phyloP scores from a whole-genome alignment of 2,888 invertebrate species.

The Orchesella flavescens region DNA sequence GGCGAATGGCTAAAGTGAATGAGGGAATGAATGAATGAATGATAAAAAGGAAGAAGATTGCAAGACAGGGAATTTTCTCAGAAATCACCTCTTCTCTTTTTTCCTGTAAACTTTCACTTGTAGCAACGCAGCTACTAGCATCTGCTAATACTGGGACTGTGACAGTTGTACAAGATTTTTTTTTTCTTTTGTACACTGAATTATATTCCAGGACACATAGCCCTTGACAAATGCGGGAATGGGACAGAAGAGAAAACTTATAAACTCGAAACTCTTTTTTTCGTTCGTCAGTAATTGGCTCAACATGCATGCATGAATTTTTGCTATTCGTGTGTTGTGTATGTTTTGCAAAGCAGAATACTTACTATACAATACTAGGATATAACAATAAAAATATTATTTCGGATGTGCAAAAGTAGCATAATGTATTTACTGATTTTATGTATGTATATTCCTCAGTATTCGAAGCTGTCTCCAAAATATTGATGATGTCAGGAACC shows the following conservation, averaged over 20 bases:
- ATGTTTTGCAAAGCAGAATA: neutral
- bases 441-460: neutral
- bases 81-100: constrained; percentile 42
- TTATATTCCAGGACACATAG: constrained; percentile 29
- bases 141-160: neutral
- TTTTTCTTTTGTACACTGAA: constrained; percentile 14
- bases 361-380: neutral
- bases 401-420: neutral
- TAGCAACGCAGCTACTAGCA: neutral
- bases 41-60: constrained; percentile 50
- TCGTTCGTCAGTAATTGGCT: constrained; percentile 30
- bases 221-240: constrained; percentile 45
- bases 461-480: too few relatives aligned
- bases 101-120: constrained; percentile 14
- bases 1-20: constrained; percentile 8
- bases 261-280: constrained; percentile 25
- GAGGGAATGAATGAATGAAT: constrained; percentile 47
- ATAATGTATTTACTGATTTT: neutral
- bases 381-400: neutral
- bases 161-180: neutral
- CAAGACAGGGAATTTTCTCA: constrained; percentile 37
- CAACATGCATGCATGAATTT: constrained; percentile 12
- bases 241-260: constrained; percentile 27
- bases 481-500: too few relatives aligned
- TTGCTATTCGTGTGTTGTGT: neutral